Evolutionary conservation across 2,888 invertebrate species (phyloP), one percentile per base, ranked within the genome.

Genomic region (Troides aeacus): DNA sequence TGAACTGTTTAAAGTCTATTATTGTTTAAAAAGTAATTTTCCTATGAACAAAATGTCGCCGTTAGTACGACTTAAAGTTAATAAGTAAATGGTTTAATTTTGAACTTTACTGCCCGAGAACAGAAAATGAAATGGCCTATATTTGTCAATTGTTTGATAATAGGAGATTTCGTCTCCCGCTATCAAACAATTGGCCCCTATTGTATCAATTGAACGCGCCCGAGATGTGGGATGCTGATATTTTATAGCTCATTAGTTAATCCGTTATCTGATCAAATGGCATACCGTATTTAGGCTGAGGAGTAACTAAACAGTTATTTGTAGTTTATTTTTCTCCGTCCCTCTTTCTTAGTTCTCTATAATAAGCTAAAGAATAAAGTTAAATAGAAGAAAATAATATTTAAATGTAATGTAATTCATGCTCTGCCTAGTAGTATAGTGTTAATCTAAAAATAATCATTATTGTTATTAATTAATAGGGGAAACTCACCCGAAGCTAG

Each of bases 151-250:
- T 46, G 46, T 64, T 36, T 60, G 17, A 64, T 56, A 10, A 21
- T 21, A 21, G 56, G 56, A 39, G 59, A 66, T 66, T 62, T 58
- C 39, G 50, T 21, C 23, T 39, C 58, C 21, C 56, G 12, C 72
- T 71, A 78, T 78, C 78, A 73, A 75, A 84, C 86, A 87, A 87
- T 87, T 87, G 83, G 83, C 85, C 86, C 85, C 79, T 80, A 86
- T 81, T 77, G 75, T 74, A 72, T 78, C 84, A 87, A 87, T 86
- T 85, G 82, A 81, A 77, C 75, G 79, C 77, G 77, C 79, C 81
- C 78, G 78, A 82, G 79, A 83, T 83, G 82, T 79, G 79, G 80
- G 83, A 79, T 79, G 77, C 79, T 77, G 81, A 83, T 83, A 80
- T 79, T 78, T 82, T 81, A 82, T 80, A 77, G 77, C 76, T 77